These are phyloP conservation scores for Cyphomyrmex costatus DNA, from an alignment of 1,140 invertebrate genomes.

Conservation along the genomic window DNA sequence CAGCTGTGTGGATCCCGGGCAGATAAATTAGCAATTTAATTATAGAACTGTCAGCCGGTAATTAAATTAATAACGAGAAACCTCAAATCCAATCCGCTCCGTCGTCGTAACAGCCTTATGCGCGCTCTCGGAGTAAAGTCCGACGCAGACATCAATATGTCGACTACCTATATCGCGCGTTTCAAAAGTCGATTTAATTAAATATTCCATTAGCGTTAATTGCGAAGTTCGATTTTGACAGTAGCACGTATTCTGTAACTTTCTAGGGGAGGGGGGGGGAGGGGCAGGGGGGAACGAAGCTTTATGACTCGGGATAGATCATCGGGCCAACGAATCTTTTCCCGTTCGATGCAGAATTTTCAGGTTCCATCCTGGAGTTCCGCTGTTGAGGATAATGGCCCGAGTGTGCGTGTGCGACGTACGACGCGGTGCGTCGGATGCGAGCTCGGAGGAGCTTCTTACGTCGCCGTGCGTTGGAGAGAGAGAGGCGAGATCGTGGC, in stretches of 20 bases:
- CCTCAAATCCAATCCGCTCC: constrained; percentile 84
- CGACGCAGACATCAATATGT: constrained; percentile 69
- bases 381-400: not conserved
- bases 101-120: constrained; percentile 78
- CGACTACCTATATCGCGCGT: constrained; percentile 66
- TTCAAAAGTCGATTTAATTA: constrained; percentile 72
- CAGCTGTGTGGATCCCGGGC: constrained; percentile 81
- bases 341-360: not conserved
- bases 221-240: constrained; percentile 26
- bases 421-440: not conserved
- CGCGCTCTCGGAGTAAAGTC: constrained; percentile 63
- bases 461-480: not conserved
- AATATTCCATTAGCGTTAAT: constrained; percentile 61
- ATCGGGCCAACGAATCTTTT: not conserved
- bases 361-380: not conserved
- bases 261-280: too few relatives aligned
- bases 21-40: constrained; percentile 87
- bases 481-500: constrained; percentile 56
- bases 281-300: too few relatives aligned
- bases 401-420: not conserved
- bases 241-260: not conserved
- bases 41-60: constrained; percentile 86
- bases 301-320: not conserved
- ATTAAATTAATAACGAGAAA: constrained; percentile 87
- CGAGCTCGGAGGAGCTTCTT: not conserved